Evolutionary conservation across 53 echinoderm and acorn worm species (phyloP).

Genomic region (Apostichopus leukothele): DNA sequence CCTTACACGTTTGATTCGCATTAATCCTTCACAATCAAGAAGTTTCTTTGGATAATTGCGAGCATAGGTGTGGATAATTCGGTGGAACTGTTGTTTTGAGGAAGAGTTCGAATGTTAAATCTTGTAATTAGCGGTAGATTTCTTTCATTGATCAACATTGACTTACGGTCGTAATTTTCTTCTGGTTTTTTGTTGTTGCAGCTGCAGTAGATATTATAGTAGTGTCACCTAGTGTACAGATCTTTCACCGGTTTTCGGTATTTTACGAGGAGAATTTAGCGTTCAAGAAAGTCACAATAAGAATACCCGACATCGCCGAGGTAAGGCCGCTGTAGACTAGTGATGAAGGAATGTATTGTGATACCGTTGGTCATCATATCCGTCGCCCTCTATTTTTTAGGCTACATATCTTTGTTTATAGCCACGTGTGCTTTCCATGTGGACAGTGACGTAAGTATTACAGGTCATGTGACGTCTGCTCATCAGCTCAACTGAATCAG

Average conservation of each 20-base stretch:
- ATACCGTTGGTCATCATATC: too few relatives aligned
- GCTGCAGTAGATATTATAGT: constrained; percentile 38
- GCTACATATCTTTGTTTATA: too few relatives aligned
- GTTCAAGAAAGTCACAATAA: constrained; percentile 36
- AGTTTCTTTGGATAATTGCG: neutral
- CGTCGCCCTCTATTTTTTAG: too few relatives aligned
- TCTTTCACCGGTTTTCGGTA: constrained; percentile 29
- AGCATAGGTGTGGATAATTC: neutral
- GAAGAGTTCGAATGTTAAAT: neutral
- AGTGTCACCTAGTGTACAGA: constrained; percentile 28
- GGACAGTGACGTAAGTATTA: too few relatives aligned
- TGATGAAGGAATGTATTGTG: too few relatives aligned
- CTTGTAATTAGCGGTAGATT: neutral
- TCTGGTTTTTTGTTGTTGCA: neutral
- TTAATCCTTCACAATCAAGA: too few relatives aligned
- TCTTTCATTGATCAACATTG: neutral
- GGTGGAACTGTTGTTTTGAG: neutral
- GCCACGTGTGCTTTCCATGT: too few relatives aligned
- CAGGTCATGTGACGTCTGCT: too few relatives aligned
- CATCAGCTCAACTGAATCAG: too few relatives aligned
- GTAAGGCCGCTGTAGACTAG: constrained; percentile 20
- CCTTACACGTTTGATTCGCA: too few relatives aligned
- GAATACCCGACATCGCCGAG: constrained; percentile 54
- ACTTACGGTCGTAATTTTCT: neutral
- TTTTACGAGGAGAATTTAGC: constrained; percentile 24